These are phyloP conservation scores for Pocillopora damicornis DNA, from an alignment of 64 coral and sea anemone genomes.

Conservation along the genomic window DNA sequence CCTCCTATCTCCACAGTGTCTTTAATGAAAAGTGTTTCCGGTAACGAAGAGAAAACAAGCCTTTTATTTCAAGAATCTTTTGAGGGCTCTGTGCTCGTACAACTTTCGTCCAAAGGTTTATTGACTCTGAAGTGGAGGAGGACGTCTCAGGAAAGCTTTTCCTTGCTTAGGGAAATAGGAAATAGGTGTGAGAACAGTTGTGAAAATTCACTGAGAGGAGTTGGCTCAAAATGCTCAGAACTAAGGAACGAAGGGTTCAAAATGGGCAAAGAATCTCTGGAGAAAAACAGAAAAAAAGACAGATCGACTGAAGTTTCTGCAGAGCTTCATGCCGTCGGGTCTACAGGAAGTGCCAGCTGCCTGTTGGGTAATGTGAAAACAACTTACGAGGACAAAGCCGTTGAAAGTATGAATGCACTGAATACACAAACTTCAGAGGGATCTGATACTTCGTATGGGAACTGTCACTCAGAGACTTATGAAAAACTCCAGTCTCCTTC, in stretches of 20 bases:
- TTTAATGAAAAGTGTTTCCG: neutral
- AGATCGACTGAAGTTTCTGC: neutral
- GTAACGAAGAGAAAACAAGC: neutral
- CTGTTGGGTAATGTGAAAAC: neutral
- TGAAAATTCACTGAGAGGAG: neutral
- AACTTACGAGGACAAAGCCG: neutral
- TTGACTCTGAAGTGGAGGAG: slow-evolving; percentile 8
- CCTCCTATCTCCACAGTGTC: neutral
- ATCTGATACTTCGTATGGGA: neutral
- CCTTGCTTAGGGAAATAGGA: neutral
- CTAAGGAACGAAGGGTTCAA: neutral
- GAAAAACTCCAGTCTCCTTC: neutral
- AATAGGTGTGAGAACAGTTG: neutral
- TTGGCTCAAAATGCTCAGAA: neutral
- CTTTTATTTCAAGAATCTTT: slow-evolving; percentile 23
- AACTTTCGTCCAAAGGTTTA: neutral
- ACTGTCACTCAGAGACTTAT: neutral
- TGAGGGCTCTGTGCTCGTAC: slow-evolving; percentile 5
- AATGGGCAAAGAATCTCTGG: neutral
- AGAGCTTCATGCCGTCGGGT: neutral
- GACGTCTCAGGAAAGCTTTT: neutral
- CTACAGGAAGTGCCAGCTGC: neutral
- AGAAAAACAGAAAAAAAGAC: neutral
- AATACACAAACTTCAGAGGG: neutral
- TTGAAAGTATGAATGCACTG: too few species aligned